Base-by-base conservation (phyloP, 1,140 invertebrate species). In the Schlechtendalia chinensis region DNA sequence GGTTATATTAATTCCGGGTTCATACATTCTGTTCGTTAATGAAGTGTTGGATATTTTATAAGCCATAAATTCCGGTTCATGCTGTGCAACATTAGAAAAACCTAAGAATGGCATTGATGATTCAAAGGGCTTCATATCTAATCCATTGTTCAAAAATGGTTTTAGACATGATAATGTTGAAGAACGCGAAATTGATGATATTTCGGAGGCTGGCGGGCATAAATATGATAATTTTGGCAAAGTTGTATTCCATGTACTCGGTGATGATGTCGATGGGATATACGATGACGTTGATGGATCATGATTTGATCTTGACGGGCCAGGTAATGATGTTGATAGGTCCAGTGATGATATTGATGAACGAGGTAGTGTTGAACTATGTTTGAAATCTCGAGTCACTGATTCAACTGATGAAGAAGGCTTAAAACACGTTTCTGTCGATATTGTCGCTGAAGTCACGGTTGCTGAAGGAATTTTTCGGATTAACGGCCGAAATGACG, bases 1-100 rank as follows among this genome's bases (percentile, higher is more conserved):
- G n/a, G 5, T 5, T 0, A 19, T 19, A 54, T n/a, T 12, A 0
- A 1, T 6, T 1, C 17, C 3, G 0, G 24, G 6, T 3, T 4
- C 14, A 32, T 11, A 32, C 27, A 19, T 63, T 17, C 27, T 63
- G 16, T 12, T 58, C 1, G 56, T 24, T 58, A 22, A 29, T 50
- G 47, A 50, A 50, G 53, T 19, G 16, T 19, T 54, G 32, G 32
- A 8, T 39, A 39, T 39, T 39, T 39, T 8, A 39, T 39, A 8
- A 39, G 32, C 8, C 3, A 4, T 39, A 4, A 39, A 3, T 39
- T 3, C 8, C 32, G 32, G 8, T 39, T 39, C 8, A 39, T 39
- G 3, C 32, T 4, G 32, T 4, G 32, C 3, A 39, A 39, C 3
- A 8, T 39, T 39, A 39, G 8, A 39, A 3, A 4, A 3, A 8